Base-by-base conservation (phyloP, 2,797 vertebrate species). In the Myiothlypis chrysogaster region DNA sequence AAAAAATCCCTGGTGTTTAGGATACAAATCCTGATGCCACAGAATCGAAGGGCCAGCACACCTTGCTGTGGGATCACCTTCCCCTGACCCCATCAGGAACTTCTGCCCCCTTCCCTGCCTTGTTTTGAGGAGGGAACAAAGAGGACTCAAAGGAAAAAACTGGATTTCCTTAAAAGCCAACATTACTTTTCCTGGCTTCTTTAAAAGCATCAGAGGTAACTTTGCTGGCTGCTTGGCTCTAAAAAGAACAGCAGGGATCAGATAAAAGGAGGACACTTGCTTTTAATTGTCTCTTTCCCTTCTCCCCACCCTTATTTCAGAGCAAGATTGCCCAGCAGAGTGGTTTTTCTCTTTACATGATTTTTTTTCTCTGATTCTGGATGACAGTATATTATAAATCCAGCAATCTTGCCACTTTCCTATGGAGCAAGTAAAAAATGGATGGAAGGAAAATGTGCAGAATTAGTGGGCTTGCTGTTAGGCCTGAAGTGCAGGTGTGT, bases 181-280 rank as follows among this genome's bases (percentile, higher is more conserved):
- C 32, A 7, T 44, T 77, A 73, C 49, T 82, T 72, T 84, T 63
- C 47, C 55, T 61, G 52, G 46, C 60, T 86, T 87, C 72, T 85
- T 81, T 43, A 87, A 94, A 70, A 92, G 37, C 47, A 61, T 75
- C 34, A 63, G 60, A 96, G 55, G 61, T n/a, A 92, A 60, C 70
- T 72, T 57, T 75, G 64, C 60, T 20, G 24, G n/a, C 79, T 86
- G 24, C 41, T 8, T 25, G 37, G 63, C 57, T 90, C 68, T 77
- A 66, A 91, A 96, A 93, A 72, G 43, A 97, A 66, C 79, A 90
- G 63, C 82, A 66, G 88, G 80, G 34, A 78, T 52, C 95, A 69
- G 66, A 80, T 87, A 81, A 86, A 94, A 90, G 71, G 68, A 88
- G 77, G 50, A 79, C 68, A 89, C 78, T 92, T 68, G 44, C 71